Evolutionary conservation across 2,797 vertebrate genomes (phyloP).

Genomic region (Sebastes ruberrimus): DNA sequence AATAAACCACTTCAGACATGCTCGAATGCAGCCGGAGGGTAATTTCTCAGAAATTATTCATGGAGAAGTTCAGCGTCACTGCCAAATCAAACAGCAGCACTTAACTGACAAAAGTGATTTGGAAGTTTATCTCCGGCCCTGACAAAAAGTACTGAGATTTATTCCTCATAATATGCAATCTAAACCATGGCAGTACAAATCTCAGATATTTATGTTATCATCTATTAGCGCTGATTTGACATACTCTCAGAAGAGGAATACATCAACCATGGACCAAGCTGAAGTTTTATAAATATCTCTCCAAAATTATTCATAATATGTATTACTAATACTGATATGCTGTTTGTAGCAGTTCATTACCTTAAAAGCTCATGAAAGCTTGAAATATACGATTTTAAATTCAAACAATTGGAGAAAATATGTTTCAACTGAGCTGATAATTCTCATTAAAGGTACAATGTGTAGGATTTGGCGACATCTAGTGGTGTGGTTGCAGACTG

Average conservation of each 20-base stretch:
- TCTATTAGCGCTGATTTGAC: background rate
- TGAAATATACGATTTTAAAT: background rate
- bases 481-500: no score
- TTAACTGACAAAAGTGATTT: constrained; percentile 3
- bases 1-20: constrained; percentile 21
- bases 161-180: background rate
- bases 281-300: background rate
- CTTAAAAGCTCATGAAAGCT: background rate
- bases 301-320: background rate
- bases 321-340: background rate
- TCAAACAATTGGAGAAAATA: background rate
- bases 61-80: background rate
- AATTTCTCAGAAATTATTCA: constrained; percentile 52
- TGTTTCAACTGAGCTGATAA: background rate
- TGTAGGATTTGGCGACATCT: no score
- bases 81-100: constrained; percentile 19
- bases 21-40: constrained; percentile 10
- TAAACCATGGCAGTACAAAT: background rate
- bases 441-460: background rate
- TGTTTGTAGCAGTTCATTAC: background rate
- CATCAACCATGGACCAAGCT: background rate
- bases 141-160: background rate
- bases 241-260: background rate
- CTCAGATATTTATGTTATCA: background rate
- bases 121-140: constrained; percentile 1